A percentile compares a stretch with the other conserved stretches of the same genome.
phyloP scores from a whole-genome alignment of 1,140 invertebrate genomes.

The Phocides pigmalion region DNA sequence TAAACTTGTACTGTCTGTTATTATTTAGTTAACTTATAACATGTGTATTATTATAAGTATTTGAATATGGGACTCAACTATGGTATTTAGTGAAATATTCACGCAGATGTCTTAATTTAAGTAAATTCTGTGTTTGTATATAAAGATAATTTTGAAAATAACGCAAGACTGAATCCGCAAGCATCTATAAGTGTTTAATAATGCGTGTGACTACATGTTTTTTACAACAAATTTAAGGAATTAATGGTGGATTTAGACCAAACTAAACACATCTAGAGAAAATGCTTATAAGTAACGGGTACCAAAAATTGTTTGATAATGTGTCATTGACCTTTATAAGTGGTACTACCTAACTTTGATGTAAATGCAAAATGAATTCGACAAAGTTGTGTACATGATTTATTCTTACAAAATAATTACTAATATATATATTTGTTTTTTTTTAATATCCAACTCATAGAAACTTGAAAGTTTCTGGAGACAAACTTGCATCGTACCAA shows the following conservation, averaged over 20 bases:
- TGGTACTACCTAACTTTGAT: too few relatives aligned
- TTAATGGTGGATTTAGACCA: too few relatives aligned
- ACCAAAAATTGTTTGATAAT: constrained; percentile 15
- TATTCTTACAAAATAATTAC: too few relatives aligned
- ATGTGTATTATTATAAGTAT: constrained; percentile 76
- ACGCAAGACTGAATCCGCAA: constrained; percentile 72
- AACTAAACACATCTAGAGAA: too few relatives aligned
- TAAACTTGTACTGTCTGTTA: constrained; percentile 52
- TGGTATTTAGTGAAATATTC: constrained; percentile 77
- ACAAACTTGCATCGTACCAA: too few relatives aligned
- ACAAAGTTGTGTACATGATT: too few relatives aligned
- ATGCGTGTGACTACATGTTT: constrained; percentile 13
- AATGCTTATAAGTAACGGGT: too few relatives aligned
- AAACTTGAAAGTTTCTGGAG: too few relatives aligned
- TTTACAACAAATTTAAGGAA: constrained; percentile 8
- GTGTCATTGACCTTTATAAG: too few relatives aligned
- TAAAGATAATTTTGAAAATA: constrained; percentile 63
- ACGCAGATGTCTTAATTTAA: constrained; percentile 61
- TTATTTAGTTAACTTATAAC: constrained; percentile 66
- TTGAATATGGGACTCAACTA: constrained; percentile 79
- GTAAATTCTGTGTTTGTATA: constrained; percentile 71
- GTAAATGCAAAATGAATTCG: too few relatives aligned
- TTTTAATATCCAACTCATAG: too few relatives aligned
- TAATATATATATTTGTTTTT: too few relatives aligned
- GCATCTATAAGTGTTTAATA: constrained; percentile 36